Percentiles rank a stretch among this genome's conserved stretches.
Evolutionary conservation across 1,140 invertebrate genomes (phyloP).

Genomic region (Antheraea pernyi): DNA sequence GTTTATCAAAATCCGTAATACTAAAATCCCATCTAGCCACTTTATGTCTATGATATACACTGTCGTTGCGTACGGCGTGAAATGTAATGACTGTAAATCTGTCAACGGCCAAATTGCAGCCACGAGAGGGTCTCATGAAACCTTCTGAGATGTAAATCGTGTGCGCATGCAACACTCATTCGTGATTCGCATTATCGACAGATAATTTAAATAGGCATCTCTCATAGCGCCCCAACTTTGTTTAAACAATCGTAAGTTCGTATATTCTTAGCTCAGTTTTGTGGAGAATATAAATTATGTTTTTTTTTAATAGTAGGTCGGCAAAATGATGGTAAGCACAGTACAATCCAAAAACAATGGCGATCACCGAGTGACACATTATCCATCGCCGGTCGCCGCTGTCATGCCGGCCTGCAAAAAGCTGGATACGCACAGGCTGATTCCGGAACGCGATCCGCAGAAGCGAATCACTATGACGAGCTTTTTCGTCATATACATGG

Average conservation of each 20-base stretch:
- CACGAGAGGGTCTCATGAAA: constrained; percentile 33
- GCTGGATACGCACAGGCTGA: too few relatives aligned
- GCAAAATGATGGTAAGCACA: too few relatives aligned
- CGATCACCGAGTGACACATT: too few relatives aligned
- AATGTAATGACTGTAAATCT: constrained; percentile 48
- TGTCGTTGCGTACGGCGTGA: constrained; percentile 21
- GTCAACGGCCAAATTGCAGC: constrained; percentile 56
- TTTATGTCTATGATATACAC: constrained; percentile 9
- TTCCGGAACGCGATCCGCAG: too few relatives aligned
- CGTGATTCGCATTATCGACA: constrained; percentile 23
- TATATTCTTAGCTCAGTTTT: too few relatives aligned
- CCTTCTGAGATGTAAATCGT: constrained; percentile 28
- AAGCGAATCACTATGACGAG: too few relatives aligned
- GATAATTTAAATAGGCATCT: constrained; percentile 18
- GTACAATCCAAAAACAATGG: too few relatives aligned
- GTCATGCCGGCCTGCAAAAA: too few relatives aligned
- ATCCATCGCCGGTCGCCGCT: too few relatives aligned
- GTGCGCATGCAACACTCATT: constrained; percentile 28
- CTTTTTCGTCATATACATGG: too few relatives aligned
- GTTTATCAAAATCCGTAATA: background rate
- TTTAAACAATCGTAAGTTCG: background rate
- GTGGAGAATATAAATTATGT: background rate
- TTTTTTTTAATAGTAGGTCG: too few relatives aligned
- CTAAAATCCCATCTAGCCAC: constrained; percentile 16
- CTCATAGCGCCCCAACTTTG: background rate